phyloP scores from a whole-genome alignment of 2,797 vertebrate species.

The Pogonophryne albipinna region DNA sequence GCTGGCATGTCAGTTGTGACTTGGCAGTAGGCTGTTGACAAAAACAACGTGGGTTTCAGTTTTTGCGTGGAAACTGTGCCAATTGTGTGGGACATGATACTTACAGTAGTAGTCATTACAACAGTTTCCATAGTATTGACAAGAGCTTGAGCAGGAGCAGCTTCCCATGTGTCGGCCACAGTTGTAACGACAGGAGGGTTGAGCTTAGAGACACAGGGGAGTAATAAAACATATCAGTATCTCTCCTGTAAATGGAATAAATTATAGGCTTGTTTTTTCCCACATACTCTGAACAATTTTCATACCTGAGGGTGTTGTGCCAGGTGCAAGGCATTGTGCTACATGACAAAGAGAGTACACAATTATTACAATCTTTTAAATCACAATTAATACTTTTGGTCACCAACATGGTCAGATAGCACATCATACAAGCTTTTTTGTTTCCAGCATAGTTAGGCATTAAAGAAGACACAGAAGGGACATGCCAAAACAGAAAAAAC shows the following conservation, averaged over 20 bases:
- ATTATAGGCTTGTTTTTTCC: background rate
- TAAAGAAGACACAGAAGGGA: too few species aligned
- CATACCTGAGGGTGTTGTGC: background rate
- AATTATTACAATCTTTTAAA: background rate
- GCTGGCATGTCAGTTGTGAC: background rate
- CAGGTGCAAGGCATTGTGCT: background rate
- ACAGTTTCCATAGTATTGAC: conserved; percentile 68
- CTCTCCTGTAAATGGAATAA: background rate
- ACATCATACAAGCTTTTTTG: too few species aligned
- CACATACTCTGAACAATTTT: background rate
- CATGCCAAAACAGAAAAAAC: too few species aligned
- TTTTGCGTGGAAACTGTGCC: background rate
- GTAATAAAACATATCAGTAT: background rate
- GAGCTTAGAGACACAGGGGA: conserved; percentile 23
- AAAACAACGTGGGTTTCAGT: background rate
- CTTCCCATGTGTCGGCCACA: conserved; percentile 46
- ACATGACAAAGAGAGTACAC: background rate
- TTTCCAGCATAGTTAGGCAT: too few species aligned
- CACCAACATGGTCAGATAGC: too few species aligned
- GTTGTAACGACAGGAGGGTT: conserved; percentile 52
- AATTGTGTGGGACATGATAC: conserved; percentile 8
- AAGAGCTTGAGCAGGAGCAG: conserved; percentile 73
- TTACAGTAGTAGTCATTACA: conserved; percentile 71
- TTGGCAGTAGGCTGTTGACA: conserved; percentile 50
- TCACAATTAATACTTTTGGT: too few species aligned